phyloP scores from a whole-genome alignment of 1,140 invertebrate genomes.

The Tetragonula clypearis region DNA sequence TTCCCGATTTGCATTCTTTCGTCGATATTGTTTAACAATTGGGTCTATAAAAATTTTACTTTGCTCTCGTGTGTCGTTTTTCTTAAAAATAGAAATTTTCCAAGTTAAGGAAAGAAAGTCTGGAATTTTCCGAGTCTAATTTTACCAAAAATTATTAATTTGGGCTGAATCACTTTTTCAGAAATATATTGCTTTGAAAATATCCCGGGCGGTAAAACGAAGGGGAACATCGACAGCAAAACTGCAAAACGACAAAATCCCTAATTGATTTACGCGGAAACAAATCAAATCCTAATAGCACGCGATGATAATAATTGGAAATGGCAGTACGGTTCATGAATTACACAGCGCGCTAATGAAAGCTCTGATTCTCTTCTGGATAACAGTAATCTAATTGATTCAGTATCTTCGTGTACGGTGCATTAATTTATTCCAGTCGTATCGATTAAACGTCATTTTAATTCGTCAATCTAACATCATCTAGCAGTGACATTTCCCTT shows the following conservation, averaged over 20 bases:
- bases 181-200: not conserved
- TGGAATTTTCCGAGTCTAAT: too few species aligned
- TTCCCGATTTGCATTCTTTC: too few species aligned
- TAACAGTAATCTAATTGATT: conserved; percentile 28
- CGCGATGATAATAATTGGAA: not conserved
- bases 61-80: too few species aligned
- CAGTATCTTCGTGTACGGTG: not conserved
- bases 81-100: too few species aligned
- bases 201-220: not conserved
- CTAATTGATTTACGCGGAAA: not conserved
- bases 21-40: too few species aligned
- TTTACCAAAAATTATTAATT: too few species aligned
- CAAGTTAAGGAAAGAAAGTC: too few species aligned
- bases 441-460: not conserved
- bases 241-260: not conserved
- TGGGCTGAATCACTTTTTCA: not conserved
- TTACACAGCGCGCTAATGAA: not conserved
- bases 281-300: not conserved
- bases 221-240: not conserved
- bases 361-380: not conserved
- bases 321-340: not conserved
- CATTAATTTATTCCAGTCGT: not conserved
- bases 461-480: not conserved
- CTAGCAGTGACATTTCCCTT: not conserved
- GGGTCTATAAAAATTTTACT: too few species aligned